These are phyloP conservation scores for Lipotes vexillifer DNA, from an alignment of 2,113 vertebrate species.

Conservation along the genomic window DNA sequence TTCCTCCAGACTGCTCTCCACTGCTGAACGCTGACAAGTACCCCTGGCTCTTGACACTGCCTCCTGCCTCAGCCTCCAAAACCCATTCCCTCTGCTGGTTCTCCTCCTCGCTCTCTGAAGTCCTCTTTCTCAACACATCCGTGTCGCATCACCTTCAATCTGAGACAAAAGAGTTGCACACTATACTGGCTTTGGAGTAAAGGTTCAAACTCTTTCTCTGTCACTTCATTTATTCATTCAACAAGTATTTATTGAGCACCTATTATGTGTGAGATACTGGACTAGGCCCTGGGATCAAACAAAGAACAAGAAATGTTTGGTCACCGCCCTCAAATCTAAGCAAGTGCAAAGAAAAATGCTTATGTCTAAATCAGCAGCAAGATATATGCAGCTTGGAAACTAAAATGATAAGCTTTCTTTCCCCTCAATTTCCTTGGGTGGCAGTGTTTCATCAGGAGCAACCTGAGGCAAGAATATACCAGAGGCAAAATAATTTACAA, in stretches of 20 bases:
- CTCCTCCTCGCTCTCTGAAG: neutral
- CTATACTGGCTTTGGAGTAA: neutral
- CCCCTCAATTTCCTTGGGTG: neutral
- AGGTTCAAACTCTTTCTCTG: neutral
- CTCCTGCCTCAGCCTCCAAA: neutral
- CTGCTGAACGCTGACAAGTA: neutral
- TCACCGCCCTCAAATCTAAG: neutral
- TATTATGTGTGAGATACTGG: neutral
- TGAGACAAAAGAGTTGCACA: neutral
- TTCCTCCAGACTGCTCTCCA: neutral
- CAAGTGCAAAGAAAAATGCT: slow-evolving; percentile 6
- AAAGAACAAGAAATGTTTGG: neutral
- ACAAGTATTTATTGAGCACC: neutral
- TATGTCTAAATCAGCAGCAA: neutral
- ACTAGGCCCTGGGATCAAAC: neutral
- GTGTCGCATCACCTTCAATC: neutral
- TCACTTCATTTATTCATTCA: neutral
- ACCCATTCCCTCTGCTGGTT: neutral
- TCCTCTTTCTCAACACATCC: neutral
- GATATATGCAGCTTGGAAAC: neutral
- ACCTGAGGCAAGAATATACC: neutral
- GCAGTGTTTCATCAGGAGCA: slow-evolving; percentile 1
- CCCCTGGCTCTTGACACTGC: too few relatives aligned
- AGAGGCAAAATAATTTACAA: slow-evolving; percentile 18
- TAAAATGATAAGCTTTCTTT: neutral